Conservation (phyloP, 2,113 vertebrate genomes). For the Hiodon alosoides region DNA sequence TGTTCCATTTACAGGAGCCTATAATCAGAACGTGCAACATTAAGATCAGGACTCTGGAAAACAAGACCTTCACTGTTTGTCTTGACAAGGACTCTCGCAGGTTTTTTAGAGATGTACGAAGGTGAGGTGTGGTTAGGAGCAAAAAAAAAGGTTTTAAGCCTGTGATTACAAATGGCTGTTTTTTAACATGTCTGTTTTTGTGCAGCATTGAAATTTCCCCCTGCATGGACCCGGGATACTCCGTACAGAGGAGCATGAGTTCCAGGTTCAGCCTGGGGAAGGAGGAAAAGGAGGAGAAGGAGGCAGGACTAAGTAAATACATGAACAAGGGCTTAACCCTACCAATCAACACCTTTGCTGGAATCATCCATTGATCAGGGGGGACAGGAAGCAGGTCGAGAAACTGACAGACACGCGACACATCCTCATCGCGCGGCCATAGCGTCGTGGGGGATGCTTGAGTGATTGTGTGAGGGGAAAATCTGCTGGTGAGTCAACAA, state of each 20-base stretch:
- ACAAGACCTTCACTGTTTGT: constrained; percentile 59
- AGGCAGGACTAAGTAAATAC: constrained; percentile 51
- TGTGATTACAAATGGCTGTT: neutral
- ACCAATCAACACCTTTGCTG: constrained; percentile 83
- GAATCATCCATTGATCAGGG: constrained; percentile 57
- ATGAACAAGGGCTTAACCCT: constrained; percentile 68
- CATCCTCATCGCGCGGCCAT: neutral
- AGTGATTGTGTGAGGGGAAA: neutral
- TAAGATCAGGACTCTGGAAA: constrained; percentile 65
- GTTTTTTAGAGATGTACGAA: constrained; percentile 64
- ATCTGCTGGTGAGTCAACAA: neutral
- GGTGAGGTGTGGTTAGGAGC: constrained; percentile 49
- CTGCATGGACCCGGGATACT: constrained; percentile 73
- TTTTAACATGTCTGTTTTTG: constrained; percentile 3
- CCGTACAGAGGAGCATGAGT: constrained; percentile 52
- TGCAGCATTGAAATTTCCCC: constrained; percentile 72
- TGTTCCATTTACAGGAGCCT: constrained; percentile 47
- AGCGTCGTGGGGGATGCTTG: neutral
- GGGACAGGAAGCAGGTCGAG: neutral
- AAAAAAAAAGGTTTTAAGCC: too few species aligned
- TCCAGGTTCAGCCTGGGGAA: constrained; percentile 26
- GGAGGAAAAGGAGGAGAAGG: constrained; percentile 44
- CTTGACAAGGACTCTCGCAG: constrained; percentile 75
- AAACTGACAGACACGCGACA: neutral
- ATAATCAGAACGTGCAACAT: constrained; percentile 60